phyloP scores from a whole-genome alignment of 2,888 invertebrate species.

The Epiblema foenella region DNA sequence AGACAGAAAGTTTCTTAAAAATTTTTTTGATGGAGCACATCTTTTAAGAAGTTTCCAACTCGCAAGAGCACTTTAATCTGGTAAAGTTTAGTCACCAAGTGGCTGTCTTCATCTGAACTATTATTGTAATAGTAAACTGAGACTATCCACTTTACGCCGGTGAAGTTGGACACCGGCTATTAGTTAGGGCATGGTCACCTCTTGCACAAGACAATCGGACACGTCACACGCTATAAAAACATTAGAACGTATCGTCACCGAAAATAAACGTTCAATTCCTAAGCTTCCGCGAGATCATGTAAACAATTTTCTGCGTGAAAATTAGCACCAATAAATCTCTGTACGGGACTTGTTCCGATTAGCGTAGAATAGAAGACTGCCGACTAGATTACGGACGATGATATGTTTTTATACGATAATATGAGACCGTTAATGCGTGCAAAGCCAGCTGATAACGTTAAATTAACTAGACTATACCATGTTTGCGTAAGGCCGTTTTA shows the following conservation, averaged over 20 bases:
- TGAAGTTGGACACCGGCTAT: constrained; percentile 35
- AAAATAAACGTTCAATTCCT: constrained; percentile 69
- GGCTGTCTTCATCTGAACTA: constrained; percentile 8
- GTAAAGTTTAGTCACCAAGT: constrained; percentile 2
- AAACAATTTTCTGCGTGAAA: constrained; percentile 58
- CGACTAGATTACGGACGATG: constrained; percentile 33
- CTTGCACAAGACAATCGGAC: constrained; percentile 58
- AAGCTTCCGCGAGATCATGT: constrained; percentile 60
- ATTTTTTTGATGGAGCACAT: constrained; percentile 51
- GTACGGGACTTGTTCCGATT: constrained; percentile 32
- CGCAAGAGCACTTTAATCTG: constrained; percentile 1
- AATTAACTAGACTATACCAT: constrained; percentile 28
- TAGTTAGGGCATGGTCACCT: constrained; percentile 55
- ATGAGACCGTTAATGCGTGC: constrained; percentile 33
- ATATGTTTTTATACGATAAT: constrained; percentile 36
- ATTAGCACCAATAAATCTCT: constrained; percentile 38
- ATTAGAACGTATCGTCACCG: constrained; percentile 51
- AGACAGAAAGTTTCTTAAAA: constrained; percentile 47
- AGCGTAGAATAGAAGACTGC: constrained; percentile 26
- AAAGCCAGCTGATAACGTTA: constrained; percentile 36
- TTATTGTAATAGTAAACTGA: constrained; percentile 15
- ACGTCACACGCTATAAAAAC: constrained; percentile 57
- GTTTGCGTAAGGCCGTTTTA: constrained; percentile 24
- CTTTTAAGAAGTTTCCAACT: background rate
- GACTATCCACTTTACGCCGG: constrained; percentile 33